These are phyloP conservation scores for Stegophylla sp. DNA, from an alignment of 2,888 invertebrate species.

Conservation along the genomic window DNA sequence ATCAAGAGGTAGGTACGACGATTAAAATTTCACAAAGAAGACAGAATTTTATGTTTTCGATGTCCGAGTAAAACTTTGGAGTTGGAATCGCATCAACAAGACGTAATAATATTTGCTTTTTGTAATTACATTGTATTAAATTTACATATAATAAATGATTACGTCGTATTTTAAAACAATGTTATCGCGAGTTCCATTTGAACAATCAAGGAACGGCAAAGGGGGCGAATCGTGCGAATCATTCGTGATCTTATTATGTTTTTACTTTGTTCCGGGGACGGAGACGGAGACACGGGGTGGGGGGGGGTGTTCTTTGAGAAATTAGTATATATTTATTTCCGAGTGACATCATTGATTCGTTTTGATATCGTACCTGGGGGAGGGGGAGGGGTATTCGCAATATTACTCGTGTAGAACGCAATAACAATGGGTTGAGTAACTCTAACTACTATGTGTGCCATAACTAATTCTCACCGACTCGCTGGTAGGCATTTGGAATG, in stretches of 20 bases:
- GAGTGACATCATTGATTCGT: constrained; percentile 18
- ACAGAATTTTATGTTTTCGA: too few relatives aligned
- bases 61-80: too few relatives aligned
- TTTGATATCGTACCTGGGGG: constrained; percentile 9
- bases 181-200: too few relatives aligned
- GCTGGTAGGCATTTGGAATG: constrained; percentile 17
- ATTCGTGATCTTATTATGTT: not conserved
- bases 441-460: constrained; percentile 21
- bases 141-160: too few relatives aligned
- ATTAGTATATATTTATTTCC: not conserved
- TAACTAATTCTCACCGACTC: constrained; percentile 34
- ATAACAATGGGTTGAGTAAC: constrained; percentile 27
- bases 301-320: not conserved
- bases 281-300: not conserved
- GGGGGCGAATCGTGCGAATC: not conserved
- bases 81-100: too few relatives aligned
- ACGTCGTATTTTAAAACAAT: too few relatives aligned
- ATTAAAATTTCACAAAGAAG: too few relatives aligned
- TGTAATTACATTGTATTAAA: too few relatives aligned
- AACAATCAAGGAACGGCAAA: not conserved
- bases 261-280: not conserved
- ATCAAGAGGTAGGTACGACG: too few relatives aligned
- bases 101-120: too few relatives aligned
- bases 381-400: not conserved
- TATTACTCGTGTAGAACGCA: not conserved